A percentile compares a stretch with the other conserved stretches of the same genome.
phyloP scores from a whole-genome alignment of 2,888 invertebrate genomes.

The Lasioglossum figueresi region DNA sequence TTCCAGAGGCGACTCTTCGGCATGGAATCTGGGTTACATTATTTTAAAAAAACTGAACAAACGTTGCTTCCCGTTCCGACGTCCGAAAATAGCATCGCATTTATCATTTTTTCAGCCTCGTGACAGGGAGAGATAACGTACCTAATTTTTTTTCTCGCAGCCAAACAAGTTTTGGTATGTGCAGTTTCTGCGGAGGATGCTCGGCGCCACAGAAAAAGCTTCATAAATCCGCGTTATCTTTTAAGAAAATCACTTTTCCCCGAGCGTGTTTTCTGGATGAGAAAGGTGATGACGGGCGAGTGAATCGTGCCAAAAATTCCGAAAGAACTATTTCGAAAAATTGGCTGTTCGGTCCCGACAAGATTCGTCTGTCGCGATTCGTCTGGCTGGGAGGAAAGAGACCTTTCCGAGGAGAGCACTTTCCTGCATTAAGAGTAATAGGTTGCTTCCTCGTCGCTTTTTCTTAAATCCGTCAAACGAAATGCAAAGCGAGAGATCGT shows the following conservation, averaged over 20 bases:
- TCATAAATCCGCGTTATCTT: not conserved
- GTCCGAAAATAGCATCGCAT: not conserved
- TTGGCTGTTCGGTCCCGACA: not conserved
- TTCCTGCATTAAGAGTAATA: slow-evolving; percentile 42
- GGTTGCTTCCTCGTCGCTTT: slow-evolving; percentile 25
- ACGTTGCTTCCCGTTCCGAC: not conserved
- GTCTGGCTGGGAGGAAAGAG: slow-evolving; percentile 17
- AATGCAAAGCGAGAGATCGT: not conserved
- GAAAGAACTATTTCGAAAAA: not conserved
- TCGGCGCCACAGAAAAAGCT: not conserved
- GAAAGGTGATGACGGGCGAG: not conserved
- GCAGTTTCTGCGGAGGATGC: not conserved
- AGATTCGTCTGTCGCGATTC: slow-evolving; percentile 1
- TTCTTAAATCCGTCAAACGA: slow-evolving; percentile 10
- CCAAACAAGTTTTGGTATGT: not conserved
- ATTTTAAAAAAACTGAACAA: not conserved
- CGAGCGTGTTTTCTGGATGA: not conserved
- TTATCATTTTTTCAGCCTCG: not conserved
- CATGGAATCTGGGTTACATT: not conserved
- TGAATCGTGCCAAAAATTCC: not conserved
- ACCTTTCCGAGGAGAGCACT: slow-evolving; percentile 36
- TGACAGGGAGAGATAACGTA: not conserved
- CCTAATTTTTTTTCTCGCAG: not conserved
- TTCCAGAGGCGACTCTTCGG: not conserved
- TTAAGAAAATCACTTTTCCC: not conserved